phyloP scores from a whole-genome alignment of 2,113 vertebrate genomes.

The Mastomys coucha region DNA sequence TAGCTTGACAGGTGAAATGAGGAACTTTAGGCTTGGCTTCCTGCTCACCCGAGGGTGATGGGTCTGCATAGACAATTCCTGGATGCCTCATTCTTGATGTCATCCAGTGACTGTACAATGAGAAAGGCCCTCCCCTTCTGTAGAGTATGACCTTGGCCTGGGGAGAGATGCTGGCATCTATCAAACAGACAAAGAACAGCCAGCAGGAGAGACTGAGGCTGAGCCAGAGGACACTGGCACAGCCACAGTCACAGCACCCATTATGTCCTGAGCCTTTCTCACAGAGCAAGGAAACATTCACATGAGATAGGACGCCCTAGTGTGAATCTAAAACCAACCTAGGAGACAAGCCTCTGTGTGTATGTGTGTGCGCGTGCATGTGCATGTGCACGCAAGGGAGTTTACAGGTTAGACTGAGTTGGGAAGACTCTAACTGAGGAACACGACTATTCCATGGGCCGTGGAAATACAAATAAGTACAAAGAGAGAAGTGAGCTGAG shows the following conservation, averaged over 20 bases:
- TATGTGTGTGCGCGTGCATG: too few species aligned
- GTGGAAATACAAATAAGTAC: background rate
- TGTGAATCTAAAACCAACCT: too few species aligned
- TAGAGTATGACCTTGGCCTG: too few species aligned
- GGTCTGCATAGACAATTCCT: background rate
- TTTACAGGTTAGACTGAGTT: too few species aligned
- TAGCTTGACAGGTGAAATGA: background rate
- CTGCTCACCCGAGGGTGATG: background rate
- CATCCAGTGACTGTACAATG: too few species aligned
- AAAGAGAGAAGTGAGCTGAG: background rate
- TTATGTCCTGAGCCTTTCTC: background rate
- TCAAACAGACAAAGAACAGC: background rate
- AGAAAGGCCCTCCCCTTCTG: too few species aligned
- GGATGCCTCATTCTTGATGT: rapidly evolving
- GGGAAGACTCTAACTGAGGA: background rate
- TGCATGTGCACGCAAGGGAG: background rate
- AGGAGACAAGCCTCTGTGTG: background rate
- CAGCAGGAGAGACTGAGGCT: background rate
- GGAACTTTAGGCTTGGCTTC: background rate
- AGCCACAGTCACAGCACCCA: too few species aligned
- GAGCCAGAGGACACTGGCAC: too few species aligned
- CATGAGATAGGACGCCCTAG: rapidly evolving
- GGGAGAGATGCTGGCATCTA: background rate
- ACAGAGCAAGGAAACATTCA: background rate
- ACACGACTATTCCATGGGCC: background rate